Evolutionary conservation across 2,888 invertebrate genomes (phyloP).

Genomic region (Seira musarum): DNA sequence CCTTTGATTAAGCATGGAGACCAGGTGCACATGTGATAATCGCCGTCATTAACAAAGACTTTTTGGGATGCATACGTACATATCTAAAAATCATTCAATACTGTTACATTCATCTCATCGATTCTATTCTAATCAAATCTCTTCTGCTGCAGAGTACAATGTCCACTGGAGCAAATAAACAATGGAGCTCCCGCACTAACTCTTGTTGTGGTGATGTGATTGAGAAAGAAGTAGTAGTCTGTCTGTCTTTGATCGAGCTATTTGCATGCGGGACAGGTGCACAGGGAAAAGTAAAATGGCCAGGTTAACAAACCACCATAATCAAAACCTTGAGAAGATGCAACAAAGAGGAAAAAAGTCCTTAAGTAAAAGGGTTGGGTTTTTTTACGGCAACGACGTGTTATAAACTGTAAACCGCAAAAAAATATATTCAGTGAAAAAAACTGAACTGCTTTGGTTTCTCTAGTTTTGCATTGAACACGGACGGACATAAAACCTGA

Average conservation of each 20-base stretch:
- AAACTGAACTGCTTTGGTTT: slow-evolving; percentile 1
- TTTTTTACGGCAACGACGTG: slow-evolving; percentile 16
- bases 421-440: slow-evolving; percentile 19
- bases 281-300: slow-evolving; percentile 46
- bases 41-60: slow-evolving; percentile 49
- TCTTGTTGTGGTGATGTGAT: not conserved
- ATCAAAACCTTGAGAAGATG: slow-evolving; percentile 16
- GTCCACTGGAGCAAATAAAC: slow-evolving; percentile 31
- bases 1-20: slow-evolving; percentile 56
- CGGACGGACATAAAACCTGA: too few relatives aligned
- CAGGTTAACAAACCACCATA: slow-evolving; percentile 57
- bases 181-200: slow-evolving; percentile 8
- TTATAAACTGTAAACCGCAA: slow-evolving; percentile 37
- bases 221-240: not conserved
- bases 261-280: slow-evolving; percentile 60
- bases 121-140: not conserved
- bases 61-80: slow-evolving; percentile 1
- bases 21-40: slow-evolving; percentile 59
- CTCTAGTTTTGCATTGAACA: not conserved
- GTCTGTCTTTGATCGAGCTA: slow-evolving; percentile 39
- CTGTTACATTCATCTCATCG: not conserved
- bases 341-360: slow-evolving; percentile 14
- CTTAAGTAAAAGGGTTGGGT: slow-evolving; percentile 45
- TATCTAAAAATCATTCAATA: not conserved
- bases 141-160: slow-evolving; percentile 17